These are phyloP conservation scores for Orthosia cruda DNA, from an alignment of 2,888 invertebrate species.

Conservation along the genomic window DNA sequence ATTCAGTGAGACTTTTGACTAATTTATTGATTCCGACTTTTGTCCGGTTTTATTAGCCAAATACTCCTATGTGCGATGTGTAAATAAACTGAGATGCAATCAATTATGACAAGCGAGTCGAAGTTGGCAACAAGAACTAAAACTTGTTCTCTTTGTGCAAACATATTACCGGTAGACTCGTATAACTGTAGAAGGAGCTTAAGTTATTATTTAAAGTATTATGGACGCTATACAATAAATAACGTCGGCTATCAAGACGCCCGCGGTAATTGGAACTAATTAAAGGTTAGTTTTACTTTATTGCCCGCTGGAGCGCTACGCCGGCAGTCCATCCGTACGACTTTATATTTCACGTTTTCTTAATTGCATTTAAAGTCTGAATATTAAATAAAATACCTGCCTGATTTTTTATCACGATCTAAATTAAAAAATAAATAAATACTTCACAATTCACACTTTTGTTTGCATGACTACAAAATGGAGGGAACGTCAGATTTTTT, in stretches of 20 bases:
- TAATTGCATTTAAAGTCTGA: slow-evolving; percentile 70
- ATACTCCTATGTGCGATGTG: too few species aligned
- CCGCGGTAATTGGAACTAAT: slow-evolving; percentile 77
- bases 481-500: background rate
- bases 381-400: slow-evolving; percentile 53
- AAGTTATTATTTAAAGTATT: slow-evolving; percentile 51
- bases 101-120: slow-evolving; percentile 23
- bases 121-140: slow-evolving; percentile 32
- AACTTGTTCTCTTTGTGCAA: slow-evolving; percentile 35
- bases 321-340: slow-evolving; percentile 43
- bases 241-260: slow-evolving; percentile 47
- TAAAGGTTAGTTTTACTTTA: slow-evolving; percentile 74
- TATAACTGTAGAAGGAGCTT: slow-evolving; percentile 31
- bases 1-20: too few species aligned
- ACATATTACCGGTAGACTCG: slow-evolving; percentile 17
- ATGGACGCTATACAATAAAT: slow-evolving; percentile 48
- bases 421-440: background rate
- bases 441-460: background rate
- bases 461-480: background rate
- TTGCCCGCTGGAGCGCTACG: slow-evolving; percentile 65
- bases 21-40: too few species aligned
- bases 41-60: too few species aligned
- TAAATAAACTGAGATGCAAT: slow-evolving; percentile 36
- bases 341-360: slow-evolving; percentile 58
- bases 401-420: slow-evolving; percentile 1